Evolutionary conservation across 2,113 vertebrate species (phyloP), one percentile per base, ranked within the genome.

Genomic region (Microcebus murinus): DNA sequence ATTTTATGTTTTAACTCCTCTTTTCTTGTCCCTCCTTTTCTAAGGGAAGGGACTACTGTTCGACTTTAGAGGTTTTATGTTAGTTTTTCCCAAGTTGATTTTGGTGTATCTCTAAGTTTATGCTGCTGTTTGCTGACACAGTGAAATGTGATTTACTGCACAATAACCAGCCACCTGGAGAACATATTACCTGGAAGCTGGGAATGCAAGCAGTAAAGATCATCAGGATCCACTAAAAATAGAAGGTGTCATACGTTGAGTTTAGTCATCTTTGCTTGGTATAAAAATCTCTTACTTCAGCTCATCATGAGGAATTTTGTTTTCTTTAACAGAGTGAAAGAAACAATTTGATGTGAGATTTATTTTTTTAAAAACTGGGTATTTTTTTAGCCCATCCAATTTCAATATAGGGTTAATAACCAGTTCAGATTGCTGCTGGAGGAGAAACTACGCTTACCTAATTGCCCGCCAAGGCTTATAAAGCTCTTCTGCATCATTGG

Each of bases 401-500:
- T 91, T 90, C 82, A 34, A 57, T n/a, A 34, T 50, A 52, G 83
- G 74, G 93, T 89, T 96, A 96, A 95, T 97, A 90, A 76, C 86
- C 89, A 93, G 57, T 91, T 96, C 68, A 91, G 76, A 89, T 63
- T 59, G 57, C 63, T 85, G 8, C 45, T 42, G 48, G 48, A 83
- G 63, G 36, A 96, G 50, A 94, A 97, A 86, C 34, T 65, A 13
- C 91, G 93, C 93, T 95, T 84, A 87, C 91, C 88, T 95, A 91
- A 96, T 95, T 89, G 68, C 57, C 77, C 94, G 91, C 91, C 93
- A 70, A 87, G 77, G 63, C 50, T 93, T 83, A 90, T 93, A 61
- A 91, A 93, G 50, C 21, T 63, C 70, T 48, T 65, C 52, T 59
- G 92, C 2, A 12, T 95, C 94, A 92, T 0, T 92, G 90, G 80